phyloP scores from a whole-genome alignment of 2,797 vertebrate species.

The Podargus strigoides region DNA sequence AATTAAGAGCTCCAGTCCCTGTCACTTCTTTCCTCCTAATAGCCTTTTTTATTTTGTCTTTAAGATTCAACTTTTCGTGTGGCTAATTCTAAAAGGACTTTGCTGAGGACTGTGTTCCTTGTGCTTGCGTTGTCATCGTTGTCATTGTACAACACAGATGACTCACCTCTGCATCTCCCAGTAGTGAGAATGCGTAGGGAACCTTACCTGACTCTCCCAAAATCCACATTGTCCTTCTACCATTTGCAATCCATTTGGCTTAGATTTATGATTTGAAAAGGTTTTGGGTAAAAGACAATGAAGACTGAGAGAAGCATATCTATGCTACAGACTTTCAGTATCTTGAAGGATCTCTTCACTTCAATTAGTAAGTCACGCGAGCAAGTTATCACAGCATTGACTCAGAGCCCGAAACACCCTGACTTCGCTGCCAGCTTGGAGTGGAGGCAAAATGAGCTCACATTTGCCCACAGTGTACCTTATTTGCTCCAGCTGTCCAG shows the following conservation, averaged over 20 bases:
- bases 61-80: neutral
- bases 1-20: slow-evolving; percentile 49
- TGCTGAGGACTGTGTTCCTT: neutral
- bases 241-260: neutral
- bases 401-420: neutral
- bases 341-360: neutral
- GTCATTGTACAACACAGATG: neutral
- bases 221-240: neutral
- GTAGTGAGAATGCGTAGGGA: fast-evolving
- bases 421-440: slow-evolving; percentile 1
- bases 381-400: neutral
- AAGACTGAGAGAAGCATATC: neutral
- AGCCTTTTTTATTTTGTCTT: slow-evolving; percentile 46
- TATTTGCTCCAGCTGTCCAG: slow-evolving; percentile 45
- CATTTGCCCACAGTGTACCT: neutral
- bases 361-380: neutral
- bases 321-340: neutral
- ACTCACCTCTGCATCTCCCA: neutral
- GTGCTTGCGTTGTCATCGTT: neutral
- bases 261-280: neutral
- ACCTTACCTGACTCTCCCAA: neutral
- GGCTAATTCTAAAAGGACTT: slow-evolving; percentile 40
- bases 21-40: slow-evolving; percentile 36
- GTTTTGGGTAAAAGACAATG: neutral
- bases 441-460: slow-evolving; percentile 29